These are phyloP conservation scores for Pelusios castaneus DNA, from an alignment of 2,113 vertebrate species.

Conservation along the genomic window DNA sequence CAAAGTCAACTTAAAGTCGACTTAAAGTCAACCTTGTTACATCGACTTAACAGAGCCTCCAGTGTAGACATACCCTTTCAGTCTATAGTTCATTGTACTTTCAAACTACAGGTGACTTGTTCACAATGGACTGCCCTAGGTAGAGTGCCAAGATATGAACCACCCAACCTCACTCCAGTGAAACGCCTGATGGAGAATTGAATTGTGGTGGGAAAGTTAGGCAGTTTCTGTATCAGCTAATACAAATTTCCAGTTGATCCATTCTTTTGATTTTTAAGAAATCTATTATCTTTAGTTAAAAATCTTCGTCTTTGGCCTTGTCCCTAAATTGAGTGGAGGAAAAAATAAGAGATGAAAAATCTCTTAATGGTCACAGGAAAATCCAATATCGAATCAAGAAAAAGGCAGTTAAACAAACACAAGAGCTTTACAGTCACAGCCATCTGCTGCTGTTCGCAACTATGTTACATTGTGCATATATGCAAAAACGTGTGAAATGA, in stretches of 20 bases:
- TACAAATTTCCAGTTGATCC: neutral
- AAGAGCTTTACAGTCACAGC: neutral
- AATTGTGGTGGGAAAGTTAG: neutral
- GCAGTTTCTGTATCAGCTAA: neutral
- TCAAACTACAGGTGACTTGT: neutral
- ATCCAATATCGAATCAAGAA: neutral
- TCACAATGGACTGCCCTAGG: neutral
- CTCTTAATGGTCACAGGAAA: neutral
- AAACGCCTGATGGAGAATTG: neutral
- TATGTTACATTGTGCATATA: neutral
- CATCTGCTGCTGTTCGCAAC: neutral
- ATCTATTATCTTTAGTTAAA: neutral
- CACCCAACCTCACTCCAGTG: neutral
- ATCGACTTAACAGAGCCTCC: too few species aligned
- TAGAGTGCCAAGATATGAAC: accelerated
- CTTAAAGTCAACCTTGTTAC: too few species aligned
- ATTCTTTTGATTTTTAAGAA: constrained; percentile 3
- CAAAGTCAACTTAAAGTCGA: too few species aligned
- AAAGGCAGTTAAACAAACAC: neutral
- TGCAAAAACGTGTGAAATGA: neutral
- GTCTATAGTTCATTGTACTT: neutral
- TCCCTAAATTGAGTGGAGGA: neutral
- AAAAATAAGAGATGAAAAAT: neutral
- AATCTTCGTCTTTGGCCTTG: neutral
- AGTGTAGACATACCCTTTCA: neutral